Evolutionary conservation across 2,113 vertebrate genomes (phyloP).

Genomic region (Aspidoscelis tigris): DNA sequence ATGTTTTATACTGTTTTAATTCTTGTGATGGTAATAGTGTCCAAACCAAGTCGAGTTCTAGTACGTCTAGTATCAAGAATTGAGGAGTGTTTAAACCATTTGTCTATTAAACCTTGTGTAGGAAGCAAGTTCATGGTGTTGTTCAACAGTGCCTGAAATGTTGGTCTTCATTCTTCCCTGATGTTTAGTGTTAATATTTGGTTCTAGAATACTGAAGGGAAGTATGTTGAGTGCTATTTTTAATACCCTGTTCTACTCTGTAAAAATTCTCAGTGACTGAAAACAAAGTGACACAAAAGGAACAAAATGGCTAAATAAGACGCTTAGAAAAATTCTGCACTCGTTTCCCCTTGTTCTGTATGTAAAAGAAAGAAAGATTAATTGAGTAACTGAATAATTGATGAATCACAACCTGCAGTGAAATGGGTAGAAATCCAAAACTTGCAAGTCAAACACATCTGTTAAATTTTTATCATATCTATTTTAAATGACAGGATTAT

Average conservation of each 20-base stretch:
- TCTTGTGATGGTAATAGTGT: too few relatives aligned
- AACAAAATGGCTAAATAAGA: not conserved
- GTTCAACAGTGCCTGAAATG: too few relatives aligned
- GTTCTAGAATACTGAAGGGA: not conserved
- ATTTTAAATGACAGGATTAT: slow-evolving; percentile 4
- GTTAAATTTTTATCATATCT: not conserved
- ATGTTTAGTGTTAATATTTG: not conserved
- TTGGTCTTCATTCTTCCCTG: too few relatives aligned
- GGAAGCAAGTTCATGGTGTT: too few relatives aligned
- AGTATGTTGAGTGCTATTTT: not conserved
- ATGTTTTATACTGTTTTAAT: too few relatives aligned
- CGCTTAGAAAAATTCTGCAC: too few relatives aligned
- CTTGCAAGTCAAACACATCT: not conserved
- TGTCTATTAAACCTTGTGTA: too few relatives aligned
- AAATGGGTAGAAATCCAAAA: not conserved
- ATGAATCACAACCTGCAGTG: not conserved
- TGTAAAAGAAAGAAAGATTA: not conserved
- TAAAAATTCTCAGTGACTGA: not conserved
- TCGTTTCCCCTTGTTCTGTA: too few relatives aligned
- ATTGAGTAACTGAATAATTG: not conserved
- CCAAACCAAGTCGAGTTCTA: too few relatives aligned
- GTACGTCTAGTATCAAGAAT: too few relatives aligned
- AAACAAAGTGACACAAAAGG: not conserved
- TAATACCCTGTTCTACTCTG: not conserved
- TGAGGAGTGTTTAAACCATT: too few relatives aligned